Percentiles rank a stretch among this genome's conserved stretches.
These are phyloP conservation scores for Tychaedon coryphoeus DNA, from an alignment of 2,113 vertebrate species.

Conservation along the genomic window DNA sequence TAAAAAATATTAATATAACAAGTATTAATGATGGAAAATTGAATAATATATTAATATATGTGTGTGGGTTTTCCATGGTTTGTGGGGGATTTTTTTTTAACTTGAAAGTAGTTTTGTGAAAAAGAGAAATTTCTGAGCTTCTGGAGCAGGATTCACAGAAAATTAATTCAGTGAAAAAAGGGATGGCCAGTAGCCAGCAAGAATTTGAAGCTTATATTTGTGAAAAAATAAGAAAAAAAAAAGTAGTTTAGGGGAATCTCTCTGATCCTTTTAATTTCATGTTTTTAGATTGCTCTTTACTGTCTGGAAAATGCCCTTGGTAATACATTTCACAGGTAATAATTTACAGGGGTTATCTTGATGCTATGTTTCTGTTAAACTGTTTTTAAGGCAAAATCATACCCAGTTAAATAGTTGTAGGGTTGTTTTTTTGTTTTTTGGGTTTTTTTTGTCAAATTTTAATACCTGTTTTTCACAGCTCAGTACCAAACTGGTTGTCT, in stretches of 20 bases:
- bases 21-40: background rate
- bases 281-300: background rate
- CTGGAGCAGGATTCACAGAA: background rate
- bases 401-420: background rate
- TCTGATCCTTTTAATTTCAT: background rate
- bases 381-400: background rate
- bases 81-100: background rate
- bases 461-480: background rate
- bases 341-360: background rate
- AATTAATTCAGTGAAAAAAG: background rate
- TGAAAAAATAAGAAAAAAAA: background rate
- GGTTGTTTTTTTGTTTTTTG: background rate
- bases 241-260: background rate
- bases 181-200: background rate
- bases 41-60: background rate
- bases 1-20: background rate
- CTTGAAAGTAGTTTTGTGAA: conserved; percentile 35
- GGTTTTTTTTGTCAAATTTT: background rate
- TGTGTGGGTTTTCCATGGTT: background rate
- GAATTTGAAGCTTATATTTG: background rate
- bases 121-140: conserved; percentile 18
- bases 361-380: background rate
- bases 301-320: background rate
- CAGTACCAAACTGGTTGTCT: background rate
- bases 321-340: background rate